phyloP scores from a whole-genome alignment of 2,113 vertebrate genomes.

The Scophthalmus maximus region DNA sequence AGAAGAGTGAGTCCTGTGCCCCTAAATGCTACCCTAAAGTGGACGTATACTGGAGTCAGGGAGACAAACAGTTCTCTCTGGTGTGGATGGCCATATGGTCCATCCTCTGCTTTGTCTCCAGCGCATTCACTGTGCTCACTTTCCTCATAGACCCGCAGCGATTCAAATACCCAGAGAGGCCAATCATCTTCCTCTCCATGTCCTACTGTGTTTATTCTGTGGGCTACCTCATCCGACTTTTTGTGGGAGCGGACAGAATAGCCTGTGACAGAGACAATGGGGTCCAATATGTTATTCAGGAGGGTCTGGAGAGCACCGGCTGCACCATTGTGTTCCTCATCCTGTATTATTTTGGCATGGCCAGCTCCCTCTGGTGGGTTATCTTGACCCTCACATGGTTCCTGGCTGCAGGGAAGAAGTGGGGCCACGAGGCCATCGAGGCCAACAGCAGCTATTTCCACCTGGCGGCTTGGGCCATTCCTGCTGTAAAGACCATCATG shows the following conservation, averaged over 20 bases:
- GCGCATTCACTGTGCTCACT: constrained; percentile 96
- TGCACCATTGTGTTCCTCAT: constrained; percentile 98
- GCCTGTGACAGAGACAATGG: constrained; percentile 95
- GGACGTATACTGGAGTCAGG: constrained; percentile 97
- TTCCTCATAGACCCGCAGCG: constrained; percentile 95
- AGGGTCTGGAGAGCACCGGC: constrained; percentile 96
- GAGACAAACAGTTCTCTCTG: constrained; percentile 93
- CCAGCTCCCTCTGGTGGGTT: constrained; percentile 98
- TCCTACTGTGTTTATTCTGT: constrained; percentile 97
- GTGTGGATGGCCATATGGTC: constrained; percentile 97
- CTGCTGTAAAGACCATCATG: constrained; percentile 95
- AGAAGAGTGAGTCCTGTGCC: constrained; percentile 94
- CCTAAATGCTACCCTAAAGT: constrained; percentile 92
- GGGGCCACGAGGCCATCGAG: constrained; percentile 98
- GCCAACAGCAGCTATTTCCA: constrained; percentile 99
- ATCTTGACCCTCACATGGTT: constrained; percentile 97
- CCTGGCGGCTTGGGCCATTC: constrained; percentile 95
- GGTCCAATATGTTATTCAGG: constrained; percentile 96
- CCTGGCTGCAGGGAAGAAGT: constrained; percentile 95
- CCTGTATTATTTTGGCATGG: constrained; percentile 98
- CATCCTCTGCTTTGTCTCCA: constrained; percentile 95
- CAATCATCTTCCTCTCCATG: constrained; percentile 98
- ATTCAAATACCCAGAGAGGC: constrained; percentile 96
- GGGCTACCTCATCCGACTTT: constrained; percentile 95
- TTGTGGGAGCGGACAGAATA: constrained; percentile 92